Conservation (phyloP, 1,140 invertebrate genomes). For the Bursaphelenchus mucronatus region DNA sequence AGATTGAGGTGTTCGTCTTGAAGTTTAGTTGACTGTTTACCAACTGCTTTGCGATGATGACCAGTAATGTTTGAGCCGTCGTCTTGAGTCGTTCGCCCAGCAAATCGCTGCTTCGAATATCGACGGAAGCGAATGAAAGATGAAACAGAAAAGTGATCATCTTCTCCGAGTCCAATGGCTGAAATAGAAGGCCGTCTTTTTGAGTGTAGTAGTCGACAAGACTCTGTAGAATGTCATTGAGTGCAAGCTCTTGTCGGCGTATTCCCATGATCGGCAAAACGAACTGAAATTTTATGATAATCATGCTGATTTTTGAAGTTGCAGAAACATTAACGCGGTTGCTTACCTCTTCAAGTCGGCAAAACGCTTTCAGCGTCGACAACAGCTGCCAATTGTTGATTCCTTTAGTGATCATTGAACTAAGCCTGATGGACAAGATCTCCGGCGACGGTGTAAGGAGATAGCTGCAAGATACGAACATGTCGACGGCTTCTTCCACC, state of each 20-base stretch:
- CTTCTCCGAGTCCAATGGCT: too few relatives aligned
- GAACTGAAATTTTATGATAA: conserved; percentile 9
- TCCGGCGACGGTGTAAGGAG: conserved; percentile 34
- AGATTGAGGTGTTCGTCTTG: conserved; percentile 24
- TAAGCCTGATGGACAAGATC: conserved; percentile 22
- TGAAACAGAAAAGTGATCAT: conserved; percentile 45
- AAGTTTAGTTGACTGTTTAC: conserved; percentile 79
- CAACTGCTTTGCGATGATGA: conserved; percentile 66
- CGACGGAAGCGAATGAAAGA: conserved; percentile 38
- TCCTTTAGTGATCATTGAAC: conserved; percentile 13
- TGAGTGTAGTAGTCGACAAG: too few relatives aligned
- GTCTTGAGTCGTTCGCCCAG: conserved; percentile 15
- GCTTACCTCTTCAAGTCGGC: conserved; percentile 28
- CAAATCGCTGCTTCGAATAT: conserved; percentile 13
- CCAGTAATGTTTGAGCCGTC: conserved; percentile 40
- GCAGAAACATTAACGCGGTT: too few relatives aligned
- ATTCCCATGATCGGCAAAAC: conserved; percentile 25
- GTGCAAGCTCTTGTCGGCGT: not conserved
- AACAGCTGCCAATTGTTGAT: conserved; percentile 36
- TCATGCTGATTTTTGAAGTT: not conserved
- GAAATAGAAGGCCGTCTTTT: too few relatives aligned
- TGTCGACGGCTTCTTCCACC: conserved; percentile 34
- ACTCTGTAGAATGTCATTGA: too few relatives aligned
- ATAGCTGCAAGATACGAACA: conserved; percentile 31
- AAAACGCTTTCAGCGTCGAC: conserved; percentile 35